These are phyloP conservation scores for Homarus gammarus DNA, from an alignment of 2,888 invertebrate genomes.

Conservation along the genomic window DNA sequence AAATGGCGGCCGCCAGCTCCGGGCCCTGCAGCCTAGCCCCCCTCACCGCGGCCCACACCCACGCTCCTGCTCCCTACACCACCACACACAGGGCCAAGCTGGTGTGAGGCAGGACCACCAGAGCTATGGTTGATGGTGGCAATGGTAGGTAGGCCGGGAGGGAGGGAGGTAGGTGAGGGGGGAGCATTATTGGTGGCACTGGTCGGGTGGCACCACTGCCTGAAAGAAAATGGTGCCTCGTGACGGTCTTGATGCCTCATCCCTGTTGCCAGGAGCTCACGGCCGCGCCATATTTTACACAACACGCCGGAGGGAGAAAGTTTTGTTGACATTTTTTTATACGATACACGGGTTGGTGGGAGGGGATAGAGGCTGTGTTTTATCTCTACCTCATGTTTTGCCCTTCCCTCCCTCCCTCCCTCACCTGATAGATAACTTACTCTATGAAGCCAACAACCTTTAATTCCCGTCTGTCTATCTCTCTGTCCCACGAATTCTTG, in stretches of 20 bases:
- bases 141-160: background rate
- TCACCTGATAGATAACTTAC: too few species aligned
- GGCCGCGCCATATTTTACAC: constrained; percentile 38
- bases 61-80: constrained; percentile 8
- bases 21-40: constrained; percentile 18
- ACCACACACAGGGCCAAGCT: background rate
- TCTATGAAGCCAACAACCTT: too few species aligned
- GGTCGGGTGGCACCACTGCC: constrained; percentile 7
- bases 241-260: constrained; percentile 27
- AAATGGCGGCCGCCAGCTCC: constrained; percentile 50
- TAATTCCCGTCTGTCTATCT: background rate
- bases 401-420: background rate
- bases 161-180: background rate
- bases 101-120: too few species aligned
- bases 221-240: constrained; percentile 42
- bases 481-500: background rate
- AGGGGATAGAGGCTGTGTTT: constrained; percentile 15
- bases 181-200: too few species aligned
- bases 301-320: constrained; percentile 14
- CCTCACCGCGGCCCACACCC: constrained; percentile 9
- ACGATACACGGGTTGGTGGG: background rate
- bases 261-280: constrained; percentile 39
- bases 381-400: background rate
- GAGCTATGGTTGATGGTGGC: background rate
- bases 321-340: constrained; percentile 33